A percentile compares a stretch with the other conserved stretches of the same genome.
Evolutionary conservation across 2,797 vertebrate species (phyloP).

Genomic region (Onychomys torridus): DNA sequence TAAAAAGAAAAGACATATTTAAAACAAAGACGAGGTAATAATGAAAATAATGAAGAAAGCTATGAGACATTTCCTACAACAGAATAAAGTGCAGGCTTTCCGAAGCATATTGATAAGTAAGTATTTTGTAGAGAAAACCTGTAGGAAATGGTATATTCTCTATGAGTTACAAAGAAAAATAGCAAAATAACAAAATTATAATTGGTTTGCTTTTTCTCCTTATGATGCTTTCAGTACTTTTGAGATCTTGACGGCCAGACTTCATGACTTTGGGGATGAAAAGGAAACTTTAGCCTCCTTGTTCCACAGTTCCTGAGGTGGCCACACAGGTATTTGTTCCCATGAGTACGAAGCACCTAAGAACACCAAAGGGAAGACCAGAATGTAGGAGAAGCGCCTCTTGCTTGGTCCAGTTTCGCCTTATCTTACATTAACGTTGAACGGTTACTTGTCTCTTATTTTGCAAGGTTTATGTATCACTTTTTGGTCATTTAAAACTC

Average conservation of each 20-base stretch:
- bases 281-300: background rate
- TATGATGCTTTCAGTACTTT: background rate
- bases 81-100: conserved; percentile 14
- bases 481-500: background rate
- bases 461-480: background rate
- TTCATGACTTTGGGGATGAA: conserved; percentile 36
- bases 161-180: conserved; percentile 17
- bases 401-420: background rate
- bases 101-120: background rate
- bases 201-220: conserved; percentile 6
- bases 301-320: background rate
- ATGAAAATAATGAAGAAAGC: background rate
- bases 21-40: background rate
- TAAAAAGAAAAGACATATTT: background rate
- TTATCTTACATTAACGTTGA: conserved; percentile 2
- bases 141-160: background rate
- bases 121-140: background rate
- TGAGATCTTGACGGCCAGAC: conserved; percentile 24
- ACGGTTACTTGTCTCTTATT: background rate
- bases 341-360: background rate
- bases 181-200: background rate
- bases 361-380: background rate
- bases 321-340: conserved; percentile 1
- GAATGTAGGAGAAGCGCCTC: background rate
- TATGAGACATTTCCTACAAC: background rate